Evolutionary conservation across 2,113 vertebrate species (phyloP), one percentile per base, ranked within the genome.

Genomic region (Morone chrysops): DNA sequence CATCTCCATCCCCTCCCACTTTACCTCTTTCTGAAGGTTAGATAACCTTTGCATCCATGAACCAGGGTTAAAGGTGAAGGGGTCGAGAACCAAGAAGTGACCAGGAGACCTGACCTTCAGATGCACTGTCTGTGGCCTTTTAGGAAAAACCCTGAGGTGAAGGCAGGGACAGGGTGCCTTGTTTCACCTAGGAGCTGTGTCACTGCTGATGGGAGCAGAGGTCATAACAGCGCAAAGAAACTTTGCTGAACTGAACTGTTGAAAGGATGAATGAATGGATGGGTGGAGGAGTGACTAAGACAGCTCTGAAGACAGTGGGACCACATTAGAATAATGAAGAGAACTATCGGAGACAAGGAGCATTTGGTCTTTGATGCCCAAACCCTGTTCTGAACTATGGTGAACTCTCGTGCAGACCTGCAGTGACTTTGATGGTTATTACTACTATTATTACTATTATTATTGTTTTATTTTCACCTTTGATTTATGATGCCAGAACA

Each of bases 21-120:
- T 61, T 50, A 78, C 79, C 83, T 65, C 89, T 93, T 94, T 82
- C 87, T 93, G 81, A 99, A 99, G 95, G 96, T 98, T 93, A 95
- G 95, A 94, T 96, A 96, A 94, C 94, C 92, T 93, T 92, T 89
- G 90, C 89, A 41, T 88, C 89, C 79, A 85, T 88, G 86, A 91
- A 66, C 78, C 83, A 86, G 75, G 90, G 85, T 87, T 94, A 92
- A 93, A 89, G 82, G 77, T 93, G 80, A 84, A 76, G 72, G 59
- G 87, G 53, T 88, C 80, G 25, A 61, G 51, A 72, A 84, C 63
- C 31, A 43, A 79, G 79, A 84, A 75, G 79, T 50, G 25, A 77
- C 73, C 72, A 67, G 76, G 84, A 92, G 90, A 63, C 77, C 77
- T 83, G 86, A 84, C 86, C 77, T 80, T 88, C 84, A 81, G 82